Evolutionary conservation across 1,140 invertebrate species (phyloP).

Genomic region (Leptonema lineaticorne): DNA sequence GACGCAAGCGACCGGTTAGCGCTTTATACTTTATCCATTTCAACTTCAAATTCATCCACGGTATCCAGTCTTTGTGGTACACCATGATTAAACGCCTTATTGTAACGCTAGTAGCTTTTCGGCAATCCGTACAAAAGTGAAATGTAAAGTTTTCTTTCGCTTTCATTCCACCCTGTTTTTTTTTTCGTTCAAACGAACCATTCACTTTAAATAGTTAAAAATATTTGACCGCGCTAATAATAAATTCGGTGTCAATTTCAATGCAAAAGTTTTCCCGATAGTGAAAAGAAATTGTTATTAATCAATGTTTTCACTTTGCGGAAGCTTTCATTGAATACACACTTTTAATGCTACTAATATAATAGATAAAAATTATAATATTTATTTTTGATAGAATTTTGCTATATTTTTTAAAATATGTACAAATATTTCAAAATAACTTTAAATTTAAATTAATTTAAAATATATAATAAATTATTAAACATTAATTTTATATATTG

Average conservation of each 20-base stretch:
- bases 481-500: too few relatives aligned
- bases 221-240: background rate
- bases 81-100: constrained; percentile 42
- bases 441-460: too few relatives aligned
- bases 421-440: too few relatives aligned
- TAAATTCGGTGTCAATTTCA: background rate
- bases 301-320: background rate
- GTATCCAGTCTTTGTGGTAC: constrained; percentile 38
- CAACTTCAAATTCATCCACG: background rate
- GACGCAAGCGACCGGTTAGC: constrained; percentile 20
- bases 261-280: background rate
- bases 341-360: too few relatives aligned
- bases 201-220: constrained; percentile 1
- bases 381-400: too few relatives aligned
- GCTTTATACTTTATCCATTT: background rate
- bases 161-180: background rate
- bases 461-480: too few relatives aligned
- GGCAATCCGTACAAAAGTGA: constrained; percentile 23
- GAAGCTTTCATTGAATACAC: too few relatives aligned
- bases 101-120: constrained; percentile 31
- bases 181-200: too few relatives aligned
- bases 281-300: background rate
- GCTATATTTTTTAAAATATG: too few relatives aligned
- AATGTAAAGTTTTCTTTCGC: constrained; percentile 16
- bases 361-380: too few relatives aligned